phyloP scores from a whole-genome alignment of 2,888 invertebrate species.

The Rhorus exstirpatorius region DNA sequence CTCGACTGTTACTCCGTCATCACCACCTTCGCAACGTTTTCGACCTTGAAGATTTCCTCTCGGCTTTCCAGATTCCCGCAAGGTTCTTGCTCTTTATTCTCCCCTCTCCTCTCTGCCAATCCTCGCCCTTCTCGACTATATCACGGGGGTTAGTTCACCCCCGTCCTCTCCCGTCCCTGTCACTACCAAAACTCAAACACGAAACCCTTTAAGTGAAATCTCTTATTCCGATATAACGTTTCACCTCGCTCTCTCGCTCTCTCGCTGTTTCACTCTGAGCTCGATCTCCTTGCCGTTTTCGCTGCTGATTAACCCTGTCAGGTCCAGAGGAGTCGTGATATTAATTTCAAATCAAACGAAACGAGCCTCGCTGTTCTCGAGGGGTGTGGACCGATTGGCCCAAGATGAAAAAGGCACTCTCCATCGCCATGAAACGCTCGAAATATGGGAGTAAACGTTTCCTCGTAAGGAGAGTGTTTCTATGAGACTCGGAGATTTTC shows the following conservation, averaged over 20 bases:
- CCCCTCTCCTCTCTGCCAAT: conserved; percentile 48
- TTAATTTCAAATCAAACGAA: conserved; percentile 85
- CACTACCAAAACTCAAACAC: conserved; percentile 86
- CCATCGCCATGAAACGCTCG: not conserved
- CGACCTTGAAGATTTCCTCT: conserved; percentile 63
- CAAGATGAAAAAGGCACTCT: conserved; percentile 44
- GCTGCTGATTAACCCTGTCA: conserved; percentile 86
- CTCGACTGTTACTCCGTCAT: conserved; percentile 65
- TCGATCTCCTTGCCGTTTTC: conserved; percentile 72
- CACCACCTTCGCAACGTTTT: conserved; percentile 61
- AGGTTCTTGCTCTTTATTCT: conserved; percentile 62
- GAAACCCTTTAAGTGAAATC: conserved; percentile 86
- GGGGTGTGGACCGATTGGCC: conserved; percentile 49
- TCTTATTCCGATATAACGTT: conserved; percentile 85
- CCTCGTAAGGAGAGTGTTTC: conserved; percentile 22
- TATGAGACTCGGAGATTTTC: conserved; percentile 32
- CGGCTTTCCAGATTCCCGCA: conserved; percentile 46
- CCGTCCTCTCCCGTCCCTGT: conserved; percentile 80
- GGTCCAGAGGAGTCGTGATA: conserved; percentile 85
- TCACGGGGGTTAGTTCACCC: conserved; percentile 50
- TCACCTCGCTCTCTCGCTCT: conserved; percentile 71
- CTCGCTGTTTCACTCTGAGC: conserved; percentile 47
- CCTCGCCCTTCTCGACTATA: conserved; percentile 39
- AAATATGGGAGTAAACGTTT: conserved; percentile 30
- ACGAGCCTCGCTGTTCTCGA: conserved; percentile 69